A percentile compares a stretch with the other conserved stretches of the same genome.
Conservation (phyloP, 2,888 invertebrate species). For the Synergus itoensis region DNA sequence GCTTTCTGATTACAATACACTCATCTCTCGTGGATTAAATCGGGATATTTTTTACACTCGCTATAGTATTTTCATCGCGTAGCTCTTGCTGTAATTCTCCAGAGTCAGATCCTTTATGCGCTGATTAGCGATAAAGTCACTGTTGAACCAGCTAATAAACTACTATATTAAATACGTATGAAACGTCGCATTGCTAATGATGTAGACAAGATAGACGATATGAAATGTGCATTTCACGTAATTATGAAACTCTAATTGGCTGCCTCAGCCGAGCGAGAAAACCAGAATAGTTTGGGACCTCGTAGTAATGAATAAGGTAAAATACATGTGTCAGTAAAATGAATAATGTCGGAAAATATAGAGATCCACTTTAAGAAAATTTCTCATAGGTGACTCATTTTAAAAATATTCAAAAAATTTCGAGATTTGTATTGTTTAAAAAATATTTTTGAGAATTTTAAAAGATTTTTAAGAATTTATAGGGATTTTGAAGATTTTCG, state of each 20-base stretch:
- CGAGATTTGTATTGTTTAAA: too few species aligned
- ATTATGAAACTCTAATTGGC: slow-evolving; percentile 29
- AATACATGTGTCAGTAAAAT: background rate
- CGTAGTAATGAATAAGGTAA: background rate
- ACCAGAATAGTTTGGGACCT: background rate
- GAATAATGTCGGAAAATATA: background rate
- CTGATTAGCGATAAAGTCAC: background rate
- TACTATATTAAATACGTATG: background rate
- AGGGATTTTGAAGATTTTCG: too few species aligned
- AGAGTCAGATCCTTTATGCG: background rate
- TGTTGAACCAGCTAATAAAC: background rate
- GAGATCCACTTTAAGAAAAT: background rate
- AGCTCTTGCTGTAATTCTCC: background rate
- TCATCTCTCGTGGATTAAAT: background rate
- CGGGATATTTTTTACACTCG: background rate
- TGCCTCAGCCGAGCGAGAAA: background rate
- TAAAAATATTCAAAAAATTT: too few species aligned
- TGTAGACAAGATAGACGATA: slow-evolving; percentile 5
- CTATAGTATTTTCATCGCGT: background rate
- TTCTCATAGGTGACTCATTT: too few species aligned
- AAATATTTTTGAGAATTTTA: too few species aligned
- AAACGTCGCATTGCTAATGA: background rate
- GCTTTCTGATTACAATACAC: background rate
- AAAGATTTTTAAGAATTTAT: too few species aligned
- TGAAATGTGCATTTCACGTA: slow-evolving; percentile 12